phyloP scores from a whole-genome alignment of 2,888 invertebrate genomes.

The Gerris lacustris region DNA sequence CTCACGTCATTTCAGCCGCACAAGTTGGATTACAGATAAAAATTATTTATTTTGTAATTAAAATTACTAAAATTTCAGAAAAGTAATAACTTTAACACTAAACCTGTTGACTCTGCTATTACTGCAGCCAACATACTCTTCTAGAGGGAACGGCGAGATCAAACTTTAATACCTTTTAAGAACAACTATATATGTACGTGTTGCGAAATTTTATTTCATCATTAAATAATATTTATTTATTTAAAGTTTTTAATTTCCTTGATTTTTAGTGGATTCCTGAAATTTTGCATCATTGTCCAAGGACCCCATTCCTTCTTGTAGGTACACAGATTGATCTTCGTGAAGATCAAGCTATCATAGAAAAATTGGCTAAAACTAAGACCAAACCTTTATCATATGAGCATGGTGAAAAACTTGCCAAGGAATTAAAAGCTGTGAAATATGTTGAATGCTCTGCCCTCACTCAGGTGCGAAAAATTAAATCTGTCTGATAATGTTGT shows the following conservation, averaged over 20 bases:
- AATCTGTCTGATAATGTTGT: not conserved
- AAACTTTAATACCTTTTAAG: no score
- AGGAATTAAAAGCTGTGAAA: slow-evolving; percentile 96
- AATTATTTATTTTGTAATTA: no score
- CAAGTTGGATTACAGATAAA: no score
- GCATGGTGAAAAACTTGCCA: slow-evolving; percentile 88
- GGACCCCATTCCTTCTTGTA: slow-evolving; percentile 92
- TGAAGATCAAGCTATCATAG: slow-evolving; percentile 89
- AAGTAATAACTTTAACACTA: no score
- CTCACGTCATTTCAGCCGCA: no score
- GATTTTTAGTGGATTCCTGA: slow-evolving; percentile 91
- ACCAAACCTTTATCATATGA: slow-evolving; percentile 94
- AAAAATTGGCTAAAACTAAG: slow-evolving; percentile 96
- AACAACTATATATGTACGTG: no score
- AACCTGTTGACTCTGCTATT: no score
- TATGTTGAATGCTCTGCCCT: slow-evolving; percentile 98
- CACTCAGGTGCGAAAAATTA: slow-evolving; percentile 56
- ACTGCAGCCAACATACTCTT: no score
- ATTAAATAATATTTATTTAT: not conserved
- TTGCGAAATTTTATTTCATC: no score
- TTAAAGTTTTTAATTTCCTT: slow-evolving; percentile 18
- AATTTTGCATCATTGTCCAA: slow-evolving; percentile 98
- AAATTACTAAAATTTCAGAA: no score
- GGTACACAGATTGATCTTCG: slow-evolving; percentile 97
- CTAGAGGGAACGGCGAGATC: no score